A percentile compares a stretch with the other conserved stretches of the same genome.
These are phyloP conservation scores for Thereva unica DNA, from an alignment of 2,888 invertebrate genomes.

Conservation along the genomic window DNA sequence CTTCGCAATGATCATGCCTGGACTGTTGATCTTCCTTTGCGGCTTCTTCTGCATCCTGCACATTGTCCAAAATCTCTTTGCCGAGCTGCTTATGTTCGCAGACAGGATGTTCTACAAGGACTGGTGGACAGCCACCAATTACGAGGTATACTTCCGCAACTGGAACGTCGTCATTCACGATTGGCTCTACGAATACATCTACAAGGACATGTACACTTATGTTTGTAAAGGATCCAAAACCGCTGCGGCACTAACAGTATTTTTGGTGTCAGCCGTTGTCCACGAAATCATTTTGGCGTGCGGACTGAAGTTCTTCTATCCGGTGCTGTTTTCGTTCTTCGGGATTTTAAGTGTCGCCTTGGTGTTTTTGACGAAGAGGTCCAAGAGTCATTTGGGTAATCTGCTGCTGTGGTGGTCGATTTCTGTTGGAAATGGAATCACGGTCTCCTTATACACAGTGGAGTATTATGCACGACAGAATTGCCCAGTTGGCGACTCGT, in stretches of 20 bases:
- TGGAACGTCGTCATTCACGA: conserved; percentile 96
- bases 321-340: conserved; percentile 80
- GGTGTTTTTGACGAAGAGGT: conserved; percentile 61
- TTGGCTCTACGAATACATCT: conserved; percentile 90
- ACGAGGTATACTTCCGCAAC: conserved; percentile 81
- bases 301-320: conserved; percentile 84
- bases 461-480: conserved; percentile 63
- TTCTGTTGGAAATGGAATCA: conserved; percentile 72
- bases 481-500: conserved; percentile 48
- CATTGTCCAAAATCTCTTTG: conserved; percentile 88
- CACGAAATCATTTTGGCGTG: conserved; percentile 86
- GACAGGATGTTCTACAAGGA: conserved; percentile 85
- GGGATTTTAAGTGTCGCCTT: conserved; percentile 68
- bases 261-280: conserved; percentile 79
- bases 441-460: conserved; percentile 74
- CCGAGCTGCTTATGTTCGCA: conserved; percentile 85
- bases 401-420: conserved; percentile 83
- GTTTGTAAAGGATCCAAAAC: conserved; percentile 58
- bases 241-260: conserved; percentile 67
- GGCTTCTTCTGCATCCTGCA: conserved; percentile 89
- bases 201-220: conserved; percentile 68
- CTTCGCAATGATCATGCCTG: conserved; percentile 76
- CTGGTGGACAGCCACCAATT: conserved; percentile 94
- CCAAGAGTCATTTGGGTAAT: conserved; percentile 66
- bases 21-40: conserved; percentile 69